phyloP scores from a whole-genome alignment of 1,140 invertebrate genomes.

The Leptoteleia sp. region DNA sequence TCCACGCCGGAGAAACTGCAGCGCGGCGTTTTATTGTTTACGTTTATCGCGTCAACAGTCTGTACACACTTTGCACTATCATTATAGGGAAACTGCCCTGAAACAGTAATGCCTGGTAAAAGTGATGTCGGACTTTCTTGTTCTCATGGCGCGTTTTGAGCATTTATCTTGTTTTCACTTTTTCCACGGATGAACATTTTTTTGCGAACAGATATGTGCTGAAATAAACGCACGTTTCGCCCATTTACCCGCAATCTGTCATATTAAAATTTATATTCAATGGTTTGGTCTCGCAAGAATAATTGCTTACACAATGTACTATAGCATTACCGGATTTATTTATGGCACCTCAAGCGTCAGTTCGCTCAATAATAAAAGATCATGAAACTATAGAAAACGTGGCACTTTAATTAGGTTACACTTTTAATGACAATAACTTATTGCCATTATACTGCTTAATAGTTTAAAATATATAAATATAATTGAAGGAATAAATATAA shows the following conservation, averaged over 20 bases:
- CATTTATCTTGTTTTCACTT: constrained; percentile 52
- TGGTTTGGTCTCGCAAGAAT: constrained; percentile 5
- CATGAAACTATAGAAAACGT: background rate
- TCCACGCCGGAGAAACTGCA: constrained; percentile 47
- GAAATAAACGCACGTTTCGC: background rate
- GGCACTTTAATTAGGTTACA: constrained; percentile 3
- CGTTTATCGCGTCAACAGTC: constrained; percentile 61
- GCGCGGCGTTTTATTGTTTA: constrained; percentile 56
- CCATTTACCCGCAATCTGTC: constrained; percentile 4
- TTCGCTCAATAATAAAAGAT: constrained; percentile 6
- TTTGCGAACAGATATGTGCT: constrained; percentile 23
- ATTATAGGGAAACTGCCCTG: constrained; percentile 59
- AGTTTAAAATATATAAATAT: background rate
- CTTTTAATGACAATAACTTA: constrained; percentile 14
- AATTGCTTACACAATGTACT: constrained; percentile 6
- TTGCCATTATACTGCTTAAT: background rate
- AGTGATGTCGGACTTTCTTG: constrained; percentile 44
- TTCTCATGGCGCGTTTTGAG: constrained; percentile 25
- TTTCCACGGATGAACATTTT: constrained; percentile 14
- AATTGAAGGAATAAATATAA: too few relatives aligned
- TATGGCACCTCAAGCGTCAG: constrained; percentile 17
- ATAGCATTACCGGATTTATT: constrained; percentile 4
- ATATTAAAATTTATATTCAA: constrained; percentile 24
- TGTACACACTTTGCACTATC: constrained; percentile 42
- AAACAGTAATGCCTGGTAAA: constrained; percentile 47